phyloP scores from a whole-genome alignment of 1,140 invertebrate species.

The Bombus terrestris region DNA sequence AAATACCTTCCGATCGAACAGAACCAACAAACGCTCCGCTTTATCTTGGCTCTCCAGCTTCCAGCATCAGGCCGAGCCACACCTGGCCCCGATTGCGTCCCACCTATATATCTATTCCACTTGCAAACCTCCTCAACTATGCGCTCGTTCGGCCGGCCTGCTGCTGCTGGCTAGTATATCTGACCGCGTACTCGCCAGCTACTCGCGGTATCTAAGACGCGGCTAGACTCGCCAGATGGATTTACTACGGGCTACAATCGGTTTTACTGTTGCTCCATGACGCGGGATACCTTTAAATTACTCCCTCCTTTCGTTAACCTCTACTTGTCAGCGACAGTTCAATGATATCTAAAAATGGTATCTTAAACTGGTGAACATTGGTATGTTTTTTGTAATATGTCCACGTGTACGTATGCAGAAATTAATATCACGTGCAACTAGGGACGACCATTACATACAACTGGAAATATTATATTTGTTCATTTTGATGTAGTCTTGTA shows the following conservation, averaged over 20 bases:
- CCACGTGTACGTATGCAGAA: neutral
- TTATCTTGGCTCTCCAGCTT: conserved; percentile 39
- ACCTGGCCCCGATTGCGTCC: conserved; percentile 79
- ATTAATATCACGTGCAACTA: neutral
- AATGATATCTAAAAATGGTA: neutral
- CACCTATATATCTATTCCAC: conserved; percentile 75
- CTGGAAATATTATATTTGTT: no score
- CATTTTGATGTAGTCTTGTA: no score
- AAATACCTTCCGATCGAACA: conserved; percentile 3
- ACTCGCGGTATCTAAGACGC: conserved; percentile 45
- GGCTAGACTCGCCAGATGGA: conserved; percentile 23
- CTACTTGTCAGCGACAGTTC: neutral
- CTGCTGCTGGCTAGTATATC: conserved; percentile 29
- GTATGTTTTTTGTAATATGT: neutral
- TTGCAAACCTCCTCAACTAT: conserved; percentile 62
- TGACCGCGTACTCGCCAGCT: conserved; percentile 33
- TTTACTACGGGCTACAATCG: conserved; percentile 42
- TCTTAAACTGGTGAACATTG: neutral
- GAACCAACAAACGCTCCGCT: conserved; percentile 32
- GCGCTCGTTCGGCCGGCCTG: conserved; percentile 22
- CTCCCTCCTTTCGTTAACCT: neutral
- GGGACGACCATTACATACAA: no score
- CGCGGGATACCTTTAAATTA: neutral
- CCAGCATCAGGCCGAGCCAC: conserved; percentile 72
- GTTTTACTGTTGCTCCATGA: conserved; percentile 9